A percentile compares a stretch with the other conserved stretches of the same genome.
phyloP scores from a whole-genome alignment of 2,797 vertebrate species.

The Oryzias sinensis region DNA sequence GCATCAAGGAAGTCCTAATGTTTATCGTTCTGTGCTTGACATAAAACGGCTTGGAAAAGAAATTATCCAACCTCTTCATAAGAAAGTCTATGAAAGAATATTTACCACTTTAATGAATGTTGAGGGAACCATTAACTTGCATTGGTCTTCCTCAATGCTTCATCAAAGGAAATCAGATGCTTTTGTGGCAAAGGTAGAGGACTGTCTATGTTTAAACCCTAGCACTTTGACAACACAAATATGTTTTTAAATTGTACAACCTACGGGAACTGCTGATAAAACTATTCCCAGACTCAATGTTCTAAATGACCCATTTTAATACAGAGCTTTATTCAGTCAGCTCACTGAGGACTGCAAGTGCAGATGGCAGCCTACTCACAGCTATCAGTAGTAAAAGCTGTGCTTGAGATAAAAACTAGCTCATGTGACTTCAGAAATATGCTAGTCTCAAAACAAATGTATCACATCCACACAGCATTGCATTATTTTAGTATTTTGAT shows the following conservation, averaged over 20 bases:
- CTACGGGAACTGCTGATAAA: constrained; percentile 45
- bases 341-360: constrained; percentile 43
- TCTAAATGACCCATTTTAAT: constrained; percentile 44
- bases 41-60: background rate
- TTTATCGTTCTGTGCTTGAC: background rate
- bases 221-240: constrained; percentile 10
- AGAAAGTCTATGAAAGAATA: background rate
- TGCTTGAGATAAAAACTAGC: constrained; percentile 41
- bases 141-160: constrained; percentile 1
- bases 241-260: constrained; percentile 29
- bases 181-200: constrained; percentile 1
- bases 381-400: constrained; percentile 53
- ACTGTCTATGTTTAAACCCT: constrained; percentile 10
- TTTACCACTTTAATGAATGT: background rate
- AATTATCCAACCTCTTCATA: background rate
- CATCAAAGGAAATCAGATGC: constrained; percentile 12
- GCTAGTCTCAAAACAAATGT: constrained; percentile 36
- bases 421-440: constrained; percentile 52
- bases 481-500: constrained; percentile 27
- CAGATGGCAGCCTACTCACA: constrained; percentile 49
- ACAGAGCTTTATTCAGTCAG: constrained; percentile 57
- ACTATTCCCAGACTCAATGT: constrained; percentile 47
- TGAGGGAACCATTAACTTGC: constrained; percentile 1
- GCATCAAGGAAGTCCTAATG: constrained; percentile 20
- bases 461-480: constrained; percentile 49